These are phyloP conservation scores for Enteromius mattozi DNA, from an alignment of 2,797 vertebrate genomes.

Conservation along the genomic window DNA sequence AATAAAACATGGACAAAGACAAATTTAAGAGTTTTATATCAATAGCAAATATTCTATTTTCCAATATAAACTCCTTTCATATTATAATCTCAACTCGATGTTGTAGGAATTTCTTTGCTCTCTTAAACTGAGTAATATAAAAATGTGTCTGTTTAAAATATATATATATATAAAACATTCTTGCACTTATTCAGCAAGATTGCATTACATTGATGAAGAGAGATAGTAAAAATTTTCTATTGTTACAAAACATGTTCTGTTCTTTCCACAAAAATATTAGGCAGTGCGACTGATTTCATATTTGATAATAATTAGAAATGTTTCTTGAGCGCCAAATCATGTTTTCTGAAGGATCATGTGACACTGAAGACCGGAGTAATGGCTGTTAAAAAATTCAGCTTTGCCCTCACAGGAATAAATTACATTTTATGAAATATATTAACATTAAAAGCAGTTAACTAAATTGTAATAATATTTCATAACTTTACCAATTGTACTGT, in stretches of 20 bases:
- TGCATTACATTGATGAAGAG: background rate
- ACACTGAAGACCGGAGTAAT: background rate
- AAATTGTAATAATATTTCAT: background rate
- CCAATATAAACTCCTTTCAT: constrained; percentile 36
- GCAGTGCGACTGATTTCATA: background rate
- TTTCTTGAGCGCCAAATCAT: background rate
- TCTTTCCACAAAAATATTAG: background rate
- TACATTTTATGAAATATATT: background rate
- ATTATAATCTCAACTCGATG: background rate
- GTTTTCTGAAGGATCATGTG: background rate
- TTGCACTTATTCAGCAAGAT: background rate
- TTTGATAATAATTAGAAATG: background rate
- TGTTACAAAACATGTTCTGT: background rate
- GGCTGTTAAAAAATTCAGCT: background rate
- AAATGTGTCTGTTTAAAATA: background rate
- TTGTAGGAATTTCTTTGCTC: background rate
- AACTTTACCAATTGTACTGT: background rate
- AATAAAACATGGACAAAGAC: background rate
- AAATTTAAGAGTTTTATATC: background rate
- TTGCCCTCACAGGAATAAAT: background rate
- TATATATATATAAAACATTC: background rate
- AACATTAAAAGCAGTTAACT: background rate
- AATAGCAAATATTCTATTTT: constrained; percentile 12
- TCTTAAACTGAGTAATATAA: background rate
- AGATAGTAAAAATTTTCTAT: background rate